Percentiles rank a stretch among this genome's conserved stretches.
These are phyloP conservation scores for Squalus acanthias DNA, from an alignment of 2,797 vertebrate species.

Conservation along the genomic window DNA sequence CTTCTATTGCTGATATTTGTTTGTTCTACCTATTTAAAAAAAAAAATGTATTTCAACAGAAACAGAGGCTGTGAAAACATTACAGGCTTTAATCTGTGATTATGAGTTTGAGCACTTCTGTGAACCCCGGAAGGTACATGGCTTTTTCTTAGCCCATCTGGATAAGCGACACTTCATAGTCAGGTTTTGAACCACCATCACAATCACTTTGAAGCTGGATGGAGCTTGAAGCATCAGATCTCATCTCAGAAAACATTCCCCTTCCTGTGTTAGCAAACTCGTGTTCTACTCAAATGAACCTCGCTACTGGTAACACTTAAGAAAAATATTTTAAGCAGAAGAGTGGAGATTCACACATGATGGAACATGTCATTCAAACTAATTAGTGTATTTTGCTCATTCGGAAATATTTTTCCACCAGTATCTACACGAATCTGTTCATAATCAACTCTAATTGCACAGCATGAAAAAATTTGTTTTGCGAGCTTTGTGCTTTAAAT, in stretches of 20 bases:
- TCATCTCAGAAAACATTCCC: not conserved
- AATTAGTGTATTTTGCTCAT: not conserved
- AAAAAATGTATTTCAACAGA: not conserved
- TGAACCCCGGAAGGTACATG: not conserved
- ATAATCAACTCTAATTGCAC: not conserved
- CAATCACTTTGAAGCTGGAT: not conserved
- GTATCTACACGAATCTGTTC: not conserved
- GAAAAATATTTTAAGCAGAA: not conserved
- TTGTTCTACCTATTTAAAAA: not conserved
- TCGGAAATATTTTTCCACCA: not conserved
- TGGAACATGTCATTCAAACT: not conserved
- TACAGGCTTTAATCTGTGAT: not conserved
- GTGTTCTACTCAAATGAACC: not conserved
- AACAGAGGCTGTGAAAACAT: not conserved
- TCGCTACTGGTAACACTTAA: not conserved
- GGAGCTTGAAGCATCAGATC: not conserved
- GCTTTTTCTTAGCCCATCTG: not conserved
- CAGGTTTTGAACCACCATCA: not conserved
- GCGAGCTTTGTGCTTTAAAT: not conserved
- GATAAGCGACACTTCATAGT: not conserved
- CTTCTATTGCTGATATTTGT: not conserved
- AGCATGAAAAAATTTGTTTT: not conserved
- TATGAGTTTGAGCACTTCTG: not conserved
- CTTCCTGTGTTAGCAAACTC: not conserved
- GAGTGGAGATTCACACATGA: not conserved